Base-by-base conservation (phyloP, 2,888 invertebrate species). In the Neoitamus cyanurus region DNA sequence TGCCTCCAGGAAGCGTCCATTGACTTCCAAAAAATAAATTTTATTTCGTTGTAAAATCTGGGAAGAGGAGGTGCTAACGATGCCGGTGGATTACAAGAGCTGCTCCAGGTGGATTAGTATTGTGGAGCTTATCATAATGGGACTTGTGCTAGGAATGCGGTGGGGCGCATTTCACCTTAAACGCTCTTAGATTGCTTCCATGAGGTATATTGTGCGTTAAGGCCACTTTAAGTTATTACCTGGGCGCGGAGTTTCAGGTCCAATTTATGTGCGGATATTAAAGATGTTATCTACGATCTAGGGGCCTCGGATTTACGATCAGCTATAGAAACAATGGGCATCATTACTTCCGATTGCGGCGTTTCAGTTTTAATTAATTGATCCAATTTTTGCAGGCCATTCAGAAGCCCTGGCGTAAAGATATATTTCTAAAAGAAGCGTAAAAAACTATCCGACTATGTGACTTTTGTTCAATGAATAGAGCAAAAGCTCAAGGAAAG, bases 1-100 rank as follows among this genome's bases (percentile, higher is more conserved):
- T 42, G 15, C 48, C 28, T 30, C n/a, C 13, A n/a, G 15, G n/a
- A 30, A 42, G 42, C 58, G 58, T 58, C 58, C 58, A 78, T 78
- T 78, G 48, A 31, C 78, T 78, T 13, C 78, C 77, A 30, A 78
- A 78, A 58, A 78, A 31, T 42, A 78, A 58, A 78, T 78, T 78
- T 78, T 78, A 78, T 48, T 78, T 11, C 15, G 30, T 20, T 78
- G 48, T 78, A 78, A 46, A 78, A 78, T 78, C 48, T 78, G 25
- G 2, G 9, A 31, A 31, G 78, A 78, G 42, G 46, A 78, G 78
- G 78, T 78, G 78, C n/a, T 78, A 78, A 77, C 46, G 25, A 42
- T 20, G 46, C 9, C 42, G 37, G 77, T 70, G 34, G 58, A 58
- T 25, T 58, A 58, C 58, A 58, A 25, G 25, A 7, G 15, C 48